Base-by-base conservation (phyloP, 2,797 vertebrate genomes). In the Anisognathus igniventris region DNA sequence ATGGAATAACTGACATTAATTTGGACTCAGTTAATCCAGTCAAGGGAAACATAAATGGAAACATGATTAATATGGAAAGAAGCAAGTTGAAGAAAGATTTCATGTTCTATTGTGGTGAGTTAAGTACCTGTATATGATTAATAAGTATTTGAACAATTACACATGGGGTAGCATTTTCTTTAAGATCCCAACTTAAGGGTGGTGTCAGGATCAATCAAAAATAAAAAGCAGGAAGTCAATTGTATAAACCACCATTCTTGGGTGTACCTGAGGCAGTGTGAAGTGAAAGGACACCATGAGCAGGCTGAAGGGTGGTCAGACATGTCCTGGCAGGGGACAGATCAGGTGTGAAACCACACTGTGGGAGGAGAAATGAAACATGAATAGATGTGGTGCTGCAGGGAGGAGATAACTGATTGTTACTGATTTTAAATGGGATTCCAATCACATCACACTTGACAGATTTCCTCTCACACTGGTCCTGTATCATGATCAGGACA, bases 281-380 rank as follows among this genome's bases (percentile, higher is more conserved):
- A 71, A 64, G 37, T 45, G 70, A 18, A 44, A 53, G 53, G 51
- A 20, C 35, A 62, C 35, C 3, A 0, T 17, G 47, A 40, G 27
- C 70, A 86, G 75, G 82, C 16, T 15, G 53, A 82, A 45, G 37
- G 13, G 7, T 18, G n/a, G 25, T 33, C 30, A 65, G 78, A 18
- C 0, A 0, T 2, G 31, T 33, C n/a, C 39, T 18, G 66, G 56
- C 37, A 75, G 42, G 16, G 20, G 14, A 23, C 8, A 12, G 7
- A 23, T 61, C 51, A 14, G 14, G 58, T 54, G 12, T 14, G 61
- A 58, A 47, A 28, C 60, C 39, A 64, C 72, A 35, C 9, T 48
- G 16, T 25, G n/a, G 1, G 1, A 20, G 42, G 30, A 74, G 47
- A 66, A 28, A 20, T 1, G 1, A 77, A 65, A 57, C 0, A 0